phyloP scores from a whole-genome alignment of 2,797 vertebrate species.

The Bradypodion ventrale region DNA sequence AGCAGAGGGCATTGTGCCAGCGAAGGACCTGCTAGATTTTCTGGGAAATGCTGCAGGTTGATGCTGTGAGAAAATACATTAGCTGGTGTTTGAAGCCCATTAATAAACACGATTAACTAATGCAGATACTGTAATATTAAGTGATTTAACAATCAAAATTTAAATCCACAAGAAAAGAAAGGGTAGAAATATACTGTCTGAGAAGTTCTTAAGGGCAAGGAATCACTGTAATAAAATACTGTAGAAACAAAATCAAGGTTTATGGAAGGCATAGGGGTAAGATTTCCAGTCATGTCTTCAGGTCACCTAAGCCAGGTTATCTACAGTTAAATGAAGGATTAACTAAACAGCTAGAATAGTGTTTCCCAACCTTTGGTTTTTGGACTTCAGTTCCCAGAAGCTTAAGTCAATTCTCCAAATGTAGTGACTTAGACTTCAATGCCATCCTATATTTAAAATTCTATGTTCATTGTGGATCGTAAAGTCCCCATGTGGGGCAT shows the following conservation, averaged over 20 bases:
- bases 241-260: background rate
- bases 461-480: slow-evolving; percentile 99
- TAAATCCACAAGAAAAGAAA: background rate
- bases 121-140: background rate
- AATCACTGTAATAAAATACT: background rate
- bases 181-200: background rate
- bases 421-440: too few relatives aligned
- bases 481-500: too few relatives aligned
- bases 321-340: background rate
- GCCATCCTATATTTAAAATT: slow-evolving; percentile 99
- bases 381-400: too few relatives aligned
- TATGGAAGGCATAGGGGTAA: background rate
- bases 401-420: too few relatives aligned
- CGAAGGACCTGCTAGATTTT: slow-evolving; percentile 43
- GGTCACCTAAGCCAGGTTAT: background rate
- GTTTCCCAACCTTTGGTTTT: too few relatives aligned
- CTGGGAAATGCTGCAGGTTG: background rate
- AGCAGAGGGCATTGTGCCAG: slow-evolving; percentile 47
- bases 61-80: slow-evolving; percentile 48
- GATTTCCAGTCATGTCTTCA: background rate
- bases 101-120: slow-evolving; percentile 45
- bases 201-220: background rate
- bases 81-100: slow-evolving; percentile 28
- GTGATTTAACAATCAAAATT: slow-evolving; percentile 10
- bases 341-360: background rate